phyloP scores from a whole-genome alignment of 2,797 vertebrate genomes.

The Lithobates sylvaticus region DNA sequence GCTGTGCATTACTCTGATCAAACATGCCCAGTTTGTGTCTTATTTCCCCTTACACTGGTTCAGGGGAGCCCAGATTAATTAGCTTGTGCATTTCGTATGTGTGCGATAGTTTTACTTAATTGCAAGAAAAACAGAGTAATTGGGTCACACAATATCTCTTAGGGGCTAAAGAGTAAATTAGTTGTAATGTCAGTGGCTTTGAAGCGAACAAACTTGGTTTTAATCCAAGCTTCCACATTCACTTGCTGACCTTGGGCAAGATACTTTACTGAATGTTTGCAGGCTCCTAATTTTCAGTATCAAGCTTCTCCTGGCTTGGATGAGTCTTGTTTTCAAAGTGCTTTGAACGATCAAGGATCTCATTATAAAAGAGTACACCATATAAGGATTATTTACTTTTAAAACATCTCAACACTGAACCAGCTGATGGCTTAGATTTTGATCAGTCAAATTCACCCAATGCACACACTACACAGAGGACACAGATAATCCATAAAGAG shows the following conservation, averaged over 20 bases:
- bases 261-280: neutral
- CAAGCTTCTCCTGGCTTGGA: neutral
- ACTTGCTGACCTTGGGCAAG: slow-evolving; percentile 27
- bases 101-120: slow-evolving; percentile 40
- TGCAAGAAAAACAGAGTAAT: slow-evolving; percentile 45
- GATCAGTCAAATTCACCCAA: too few species aligned
- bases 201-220: slow-evolving; percentile 27
- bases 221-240: slow-evolving; percentile 26
- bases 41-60: neutral
- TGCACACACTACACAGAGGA: too few species aligned
- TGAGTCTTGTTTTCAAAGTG: too few species aligned
- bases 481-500: too few species aligned
- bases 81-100: slow-evolving; percentile 33
- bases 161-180: slow-evolving; percentile 42
- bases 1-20: neutral
- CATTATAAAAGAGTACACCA: too few species aligned
- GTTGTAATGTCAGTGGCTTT: slow-evolving; percentile 40
- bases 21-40: neutral
- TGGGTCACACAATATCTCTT: slow-evolving; percentile 39
- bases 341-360: too few species aligned
- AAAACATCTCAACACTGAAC: too few species aligned
- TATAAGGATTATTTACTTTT: too few species aligned
- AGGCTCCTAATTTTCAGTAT: neutral
- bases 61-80: slow-evolving; percentile 24
- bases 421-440: too few species aligned